A percentile compares a stretch with the other conserved stretches of the same genome.
Evolutionary conservation across 2,888 invertebrate genomes (phyloP).

Genomic region (Mesoligia furuncula): DNA sequence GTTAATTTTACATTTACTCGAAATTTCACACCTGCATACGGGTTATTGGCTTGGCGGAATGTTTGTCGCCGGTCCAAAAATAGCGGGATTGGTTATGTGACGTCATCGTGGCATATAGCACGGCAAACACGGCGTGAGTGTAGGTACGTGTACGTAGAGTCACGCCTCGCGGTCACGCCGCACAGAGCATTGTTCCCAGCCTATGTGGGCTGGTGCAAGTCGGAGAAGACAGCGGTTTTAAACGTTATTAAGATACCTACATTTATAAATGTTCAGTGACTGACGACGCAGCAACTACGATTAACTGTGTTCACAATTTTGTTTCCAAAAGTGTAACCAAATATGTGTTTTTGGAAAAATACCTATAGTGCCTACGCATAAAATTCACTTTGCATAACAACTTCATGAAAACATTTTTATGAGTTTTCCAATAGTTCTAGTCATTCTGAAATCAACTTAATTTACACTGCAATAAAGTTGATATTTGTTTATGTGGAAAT

Average conservation of each 20-base stretch:
- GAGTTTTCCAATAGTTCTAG: neutral
- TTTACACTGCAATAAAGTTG: neutral
- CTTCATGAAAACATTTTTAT: neutral
- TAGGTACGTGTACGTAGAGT: slow-evolving; percentile 72
- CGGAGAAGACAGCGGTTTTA: slow-evolving; percentile 38
- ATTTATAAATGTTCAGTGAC: neutral
- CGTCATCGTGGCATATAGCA: slow-evolving; percentile 71
- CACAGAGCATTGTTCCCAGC: slow-evolving; percentile 79
- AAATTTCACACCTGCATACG: slow-evolving; percentile 61
- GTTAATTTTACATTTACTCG: slow-evolving; percentile 46
- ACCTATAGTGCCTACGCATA: neutral
- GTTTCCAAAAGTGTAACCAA: neutral
- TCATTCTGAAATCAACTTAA: neutral
- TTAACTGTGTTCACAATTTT: neutral
- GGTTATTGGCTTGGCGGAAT: slow-evolving; percentile 63
- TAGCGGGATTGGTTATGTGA: slow-evolving; percentile 61
- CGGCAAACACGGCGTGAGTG: slow-evolving; percentile 57
- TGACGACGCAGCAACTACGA: neutral
- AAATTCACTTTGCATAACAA: neutral
- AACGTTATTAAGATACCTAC: neutral
- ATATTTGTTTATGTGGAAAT: neutral
- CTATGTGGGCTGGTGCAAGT: slow-evolving; percentile 64
- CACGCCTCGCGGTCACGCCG: slow-evolving; percentile 85
- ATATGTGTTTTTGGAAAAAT: neutral
- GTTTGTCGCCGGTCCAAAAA: slow-evolving; percentile 60